A percentile compares a stretch with the other conserved stretches of the same genome.
phyloP scores from a whole-genome alignment of 2,113 vertebrate genomes.

The Cromileptes altivelis region DNA sequence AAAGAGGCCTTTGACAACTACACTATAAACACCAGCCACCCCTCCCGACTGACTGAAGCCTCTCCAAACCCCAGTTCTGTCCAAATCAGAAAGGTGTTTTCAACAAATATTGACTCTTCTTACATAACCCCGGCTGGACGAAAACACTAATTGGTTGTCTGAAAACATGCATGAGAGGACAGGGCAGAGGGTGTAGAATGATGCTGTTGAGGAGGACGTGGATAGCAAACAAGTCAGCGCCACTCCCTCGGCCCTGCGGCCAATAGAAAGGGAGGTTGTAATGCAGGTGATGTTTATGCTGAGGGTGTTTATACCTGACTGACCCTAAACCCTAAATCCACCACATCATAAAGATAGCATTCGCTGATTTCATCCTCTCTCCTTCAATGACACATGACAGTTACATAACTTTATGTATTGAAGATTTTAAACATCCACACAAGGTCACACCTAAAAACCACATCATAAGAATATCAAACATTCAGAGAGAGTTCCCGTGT shows the following conservation, averaged over 20 bases:
- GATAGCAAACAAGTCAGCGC: constrained; percentile 59
- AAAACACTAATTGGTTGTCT: constrained; percentile 81
- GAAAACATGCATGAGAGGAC: constrained; percentile 70
- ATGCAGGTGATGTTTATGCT: constrained; percentile 54
- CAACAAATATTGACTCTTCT: constrained; percentile 83
- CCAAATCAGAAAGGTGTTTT: constrained; percentile 78
- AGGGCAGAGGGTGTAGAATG: constrained; percentile 30
- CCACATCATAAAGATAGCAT: constrained; percentile 28
- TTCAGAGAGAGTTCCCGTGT: constrained; percentile 39
- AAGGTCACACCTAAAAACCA: constrained; percentile 30
- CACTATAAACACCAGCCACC: constrained; percentile 58
- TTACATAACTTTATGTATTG: constrained; percentile 53
- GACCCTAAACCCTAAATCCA: constrained; percentile 19
- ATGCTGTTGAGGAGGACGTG: constrained; percentile 41
- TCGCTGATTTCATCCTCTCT: constrained; percentile 22
- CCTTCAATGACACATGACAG: constrained; percentile 11
- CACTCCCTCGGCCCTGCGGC: constrained; percentile 50
- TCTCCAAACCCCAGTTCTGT: constrained; percentile 59
- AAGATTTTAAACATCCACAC: constrained; percentile 6
- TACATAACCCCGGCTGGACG: constrained; percentile 75
- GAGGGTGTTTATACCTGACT: constrained; percentile 23
- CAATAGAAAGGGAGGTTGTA: constrained; percentile 53
- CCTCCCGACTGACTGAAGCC: constrained; percentile 62
- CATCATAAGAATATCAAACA: constrained; percentile 17
- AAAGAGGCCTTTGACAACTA: constrained; percentile 76